These are phyloP conservation scores for Hypotaenidia okinawae DNA, from an alignment of 2,797 vertebrate species.

Conservation along the genomic window DNA sequence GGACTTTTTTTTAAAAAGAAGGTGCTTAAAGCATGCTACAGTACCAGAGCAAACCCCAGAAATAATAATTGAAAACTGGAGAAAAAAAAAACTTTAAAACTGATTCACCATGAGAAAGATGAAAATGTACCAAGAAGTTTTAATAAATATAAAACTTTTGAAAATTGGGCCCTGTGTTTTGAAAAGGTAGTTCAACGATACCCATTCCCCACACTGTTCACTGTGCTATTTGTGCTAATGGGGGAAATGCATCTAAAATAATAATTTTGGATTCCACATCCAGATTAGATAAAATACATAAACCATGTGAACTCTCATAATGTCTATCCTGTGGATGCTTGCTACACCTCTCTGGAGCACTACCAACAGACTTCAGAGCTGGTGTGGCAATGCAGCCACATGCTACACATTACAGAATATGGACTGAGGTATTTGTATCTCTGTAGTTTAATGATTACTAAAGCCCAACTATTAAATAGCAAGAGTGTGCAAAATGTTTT, in stretches of 20 bases:
- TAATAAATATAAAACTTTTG: conserved; percentile 60
- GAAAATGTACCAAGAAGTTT: conserved; percentile 58
- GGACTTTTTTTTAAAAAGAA: conserved; percentile 62
- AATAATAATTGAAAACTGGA: conserved; percentile 37
- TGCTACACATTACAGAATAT: background rate
- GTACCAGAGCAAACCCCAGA: conserved; percentile 69
- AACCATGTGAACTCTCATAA: background rate
- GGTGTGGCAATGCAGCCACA: background rate
- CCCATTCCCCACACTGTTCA: conserved; percentile 60
- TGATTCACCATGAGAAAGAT: conserved; percentile 53
- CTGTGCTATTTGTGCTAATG: conserved; percentile 58
- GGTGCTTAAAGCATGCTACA: conserved; percentile 72
- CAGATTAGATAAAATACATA: conserved; percentile 32
- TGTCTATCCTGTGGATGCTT: background rate
- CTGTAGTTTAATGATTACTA: conserved; percentile 5
- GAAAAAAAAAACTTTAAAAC: conserved; percentile 49
- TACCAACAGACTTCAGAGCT: background rate
- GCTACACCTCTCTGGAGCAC: background rate
- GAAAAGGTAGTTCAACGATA: conserved; percentile 54
- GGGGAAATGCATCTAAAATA: conserved; percentile 22
- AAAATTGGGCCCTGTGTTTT: conserved; percentile 74
- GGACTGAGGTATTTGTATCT: conserved; percentile 34
- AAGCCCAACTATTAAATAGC: conserved; percentile 11
- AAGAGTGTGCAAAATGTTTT: conserved; percentile 47
- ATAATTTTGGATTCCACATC: background rate